Base-by-base conservation (phyloP, 2,113 vertebrate genomes). In the Leucoraja erinaceus region DNA sequence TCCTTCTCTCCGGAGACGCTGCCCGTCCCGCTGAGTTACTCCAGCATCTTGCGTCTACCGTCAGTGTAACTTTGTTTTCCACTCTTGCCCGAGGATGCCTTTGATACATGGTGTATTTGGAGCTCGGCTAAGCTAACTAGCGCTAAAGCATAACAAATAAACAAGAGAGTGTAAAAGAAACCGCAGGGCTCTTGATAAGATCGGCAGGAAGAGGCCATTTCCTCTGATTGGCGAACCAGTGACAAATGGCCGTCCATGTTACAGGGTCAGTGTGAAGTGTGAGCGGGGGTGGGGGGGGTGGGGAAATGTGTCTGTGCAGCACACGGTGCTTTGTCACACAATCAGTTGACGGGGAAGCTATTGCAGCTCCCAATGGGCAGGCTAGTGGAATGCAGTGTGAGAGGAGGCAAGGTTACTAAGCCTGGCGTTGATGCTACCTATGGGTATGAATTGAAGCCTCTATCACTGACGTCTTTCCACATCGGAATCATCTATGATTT, bases 121-220 rank as follows among this genome's bases (percentile, higher is more conserved):
- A 72, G 68, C 33, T 72, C 72, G 47, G 33, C 72, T 72, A 74
- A 72, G 33, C 72, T 72, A 74, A 72, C 90, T 72, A 8, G 20
- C 47, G 31, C 31, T 47, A 91, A 91, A 91, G 63, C 33, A 47
- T 91, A 91, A 91, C 33, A 88, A 63, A 66, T 59, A 88, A n/a
- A 86, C 14, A 75, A 77, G 75, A 22, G 78, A 31, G 61, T 86
- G 61, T 61, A 31, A 31, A 61, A 83, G 33, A n/a, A 61, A 1
- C 11, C 83, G 28, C 11, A 8, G 9, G 83, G 83, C 5, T 3
- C 61, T 63, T 88, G 59, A 88, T 61, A 88, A n/a, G 59, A 31
- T 88, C 59, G 16, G 8, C 5, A 88, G 81, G 56, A 56, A 59
- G 56, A 61, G 83, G 28, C 83, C 61, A 63, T 88, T 88, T 66